A percentile compares a stretch with the other conserved stretches of the same genome.
These are phyloP conservation scores for Hyles lineata DNA, from an alignment of 2,888 invertebrate genomes.

Conservation along the genomic window DNA sequence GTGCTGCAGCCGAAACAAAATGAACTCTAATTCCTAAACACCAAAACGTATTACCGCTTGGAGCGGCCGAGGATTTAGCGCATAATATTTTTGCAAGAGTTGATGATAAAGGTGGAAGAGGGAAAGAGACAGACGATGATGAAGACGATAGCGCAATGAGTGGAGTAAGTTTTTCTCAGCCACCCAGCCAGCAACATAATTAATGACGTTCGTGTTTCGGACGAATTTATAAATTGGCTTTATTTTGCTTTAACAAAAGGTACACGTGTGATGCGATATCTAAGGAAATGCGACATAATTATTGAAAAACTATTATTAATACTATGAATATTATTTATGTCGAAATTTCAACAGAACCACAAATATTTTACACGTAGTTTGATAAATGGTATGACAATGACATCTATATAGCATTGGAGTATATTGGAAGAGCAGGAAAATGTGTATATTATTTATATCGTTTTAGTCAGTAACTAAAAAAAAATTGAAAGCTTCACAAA, in stretches of 20 bases:
- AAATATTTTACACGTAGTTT: too few species aligned
- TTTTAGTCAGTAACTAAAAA: too few species aligned
- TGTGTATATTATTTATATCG: too few species aligned
- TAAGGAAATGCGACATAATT: constrained; percentile 63
- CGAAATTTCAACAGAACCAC: not conserved
- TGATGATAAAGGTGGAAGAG: constrained; percentile 52
- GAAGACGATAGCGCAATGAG: constrained; percentile 82
- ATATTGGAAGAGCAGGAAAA: too few species aligned
- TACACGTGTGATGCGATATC: constrained; percentile 76
- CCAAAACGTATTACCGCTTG: constrained; percentile 40
- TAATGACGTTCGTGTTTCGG: constrained; percentile 82
- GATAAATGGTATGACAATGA: too few species aligned
- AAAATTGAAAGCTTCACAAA: too few species aligned
- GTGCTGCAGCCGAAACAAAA: not conserved
- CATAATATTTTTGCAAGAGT: constrained; percentile 37
- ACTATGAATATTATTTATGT: not conserved
- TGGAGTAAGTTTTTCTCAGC: constrained; percentile 84
- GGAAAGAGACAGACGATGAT: constrained; percentile 73
- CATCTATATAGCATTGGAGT: too few species aligned
- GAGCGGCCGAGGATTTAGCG: constrained; percentile 39
- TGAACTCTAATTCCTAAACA: constrained; percentile 26
- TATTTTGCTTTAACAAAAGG: constrained; percentile 78
- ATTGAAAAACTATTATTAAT: constrained; percentile 39
- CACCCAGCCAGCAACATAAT: constrained; percentile 85
- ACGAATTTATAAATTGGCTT: constrained; percentile 84